A percentile compares a stretch with the other conserved stretches of the same genome.
phyloP scores from a whole-genome alignment of 1,140 invertebrate genomes.

The Vanessa tameamea region DNA sequence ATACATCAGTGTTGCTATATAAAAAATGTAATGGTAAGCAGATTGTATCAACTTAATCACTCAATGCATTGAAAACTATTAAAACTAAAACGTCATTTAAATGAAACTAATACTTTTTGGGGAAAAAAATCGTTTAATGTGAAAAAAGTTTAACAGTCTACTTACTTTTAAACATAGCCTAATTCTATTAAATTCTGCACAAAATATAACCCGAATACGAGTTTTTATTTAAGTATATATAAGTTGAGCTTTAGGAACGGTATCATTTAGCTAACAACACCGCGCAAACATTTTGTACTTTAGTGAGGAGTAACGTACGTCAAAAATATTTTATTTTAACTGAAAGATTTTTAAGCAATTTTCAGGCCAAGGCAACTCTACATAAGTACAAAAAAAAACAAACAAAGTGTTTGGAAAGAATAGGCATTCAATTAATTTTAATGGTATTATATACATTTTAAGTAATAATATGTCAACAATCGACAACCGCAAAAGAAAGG shows the following conservation, averaged over 20 bases:
- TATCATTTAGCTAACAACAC: not conserved
- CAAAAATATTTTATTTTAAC: too few species aligned
- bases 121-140: conserved; percentile 63
- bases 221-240: conserved; percentile 12
- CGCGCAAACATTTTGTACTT: not conserved
- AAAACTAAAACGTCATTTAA: conserved; percentile 39
- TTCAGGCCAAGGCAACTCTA: too few species aligned
- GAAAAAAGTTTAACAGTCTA: conserved; percentile 74
- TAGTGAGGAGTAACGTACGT: too few species aligned
- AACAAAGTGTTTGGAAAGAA: too few species aligned
- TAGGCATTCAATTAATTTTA: too few species aligned
- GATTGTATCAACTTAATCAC: conserved; percentile 73
- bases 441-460: too few species aligned
- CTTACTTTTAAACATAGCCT: conserved; percentile 52
- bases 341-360: too few species aligned
- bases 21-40: conserved; percentile 60
- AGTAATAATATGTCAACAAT: too few species aligned
- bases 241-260: conserved; percentile 6
- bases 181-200: conserved; percentile 4
- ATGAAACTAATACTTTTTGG: conserved; percentile 59
- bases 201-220: conserved; percentile 17
- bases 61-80: conserved; percentile 41
- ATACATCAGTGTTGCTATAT: conserved; percentile 43
- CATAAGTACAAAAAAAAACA: too few species aligned
- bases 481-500: too few species aligned